Evolutionary conservation across 2,888 invertebrate species (phyloP), one percentile per base, ranked within the genome.

Genomic region (Phaonia tiefii): DNA sequence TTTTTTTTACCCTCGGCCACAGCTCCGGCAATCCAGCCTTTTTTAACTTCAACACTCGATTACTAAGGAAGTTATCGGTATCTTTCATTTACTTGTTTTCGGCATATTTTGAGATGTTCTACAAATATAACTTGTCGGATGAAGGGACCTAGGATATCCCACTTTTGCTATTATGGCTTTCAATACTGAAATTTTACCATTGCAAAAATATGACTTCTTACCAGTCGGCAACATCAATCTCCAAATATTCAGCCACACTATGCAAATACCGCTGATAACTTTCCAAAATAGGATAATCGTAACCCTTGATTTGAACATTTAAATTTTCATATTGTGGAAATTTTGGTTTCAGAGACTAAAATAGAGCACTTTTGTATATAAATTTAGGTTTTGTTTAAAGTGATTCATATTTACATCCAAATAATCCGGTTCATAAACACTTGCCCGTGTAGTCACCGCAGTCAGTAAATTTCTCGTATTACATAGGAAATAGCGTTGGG

Each of bases 201-300:
- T n/a, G n/a, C n/a, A n/a, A n/a, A n/a, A n/a, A n/a, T n/a, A n/a
- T n/a, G n/a, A n/a, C n/a, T 31, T 31, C 78, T 87, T 90, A 95
- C 95, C 95, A 92, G 83, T 96, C 94, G 83, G 95, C 94, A 1
- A 97, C 94, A 86, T 95, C 94, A 70, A 97, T 89, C 20, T 95
- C 95, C 92, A 97, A 92, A 71, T 93, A 92, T 85, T 94, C 93
- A 8, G 95, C 94, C 85, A 95, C 91, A 86, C 92, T 93, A 86
- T 96, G 95, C 42, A 97, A 91, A 88, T 95, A 95, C 85, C 93
- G 94, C 87, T 96, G 96, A 88, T 94, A 97, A 82, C 92, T 93
- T 91, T 98, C 98, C 70, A 98, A 89, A 4, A 95, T 86, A 2
- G 96, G 93, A 90, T 92, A 98, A 88, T 97, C 96, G 89, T 97